Base-by-base conservation (phyloP, 2,113 vertebrate genomes). In the Meriones unguiculatus region DNA sequence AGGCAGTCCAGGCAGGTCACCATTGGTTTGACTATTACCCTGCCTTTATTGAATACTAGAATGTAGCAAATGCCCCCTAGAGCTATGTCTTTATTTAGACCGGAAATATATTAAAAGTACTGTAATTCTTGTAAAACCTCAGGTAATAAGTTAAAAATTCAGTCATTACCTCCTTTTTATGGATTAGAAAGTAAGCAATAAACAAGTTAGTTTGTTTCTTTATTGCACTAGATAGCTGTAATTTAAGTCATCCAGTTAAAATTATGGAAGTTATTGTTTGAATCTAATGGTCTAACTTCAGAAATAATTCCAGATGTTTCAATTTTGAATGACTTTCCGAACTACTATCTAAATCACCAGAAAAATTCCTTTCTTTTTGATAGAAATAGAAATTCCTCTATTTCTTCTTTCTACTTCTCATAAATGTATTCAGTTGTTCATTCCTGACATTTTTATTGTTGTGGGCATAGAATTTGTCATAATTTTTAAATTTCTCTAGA, bases 141-240 rank as follows among this genome's bases (percentile, higher is more conserved):
- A 93, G 20, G 46, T 38, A 89, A 18, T 35, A 81, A 93, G 64
- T 65, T 62, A 41, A 65, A 64, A 85, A 64, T 15, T 86, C 7
- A 93, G 38, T 57, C 78, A 64, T 76, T 85, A 24, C 52, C 65
- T 64, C n/a, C 50, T 67, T 41, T 91, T 89, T 89, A 88, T 70
- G 32, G 0, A 81, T 85, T 75, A 93, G 28, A 91, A 57, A 72
- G 41, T 81, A 85, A 89, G 20, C 15, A 18, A 65, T 67, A 28
- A 65, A 95, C 82, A 95, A 24, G 41, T 4, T 62, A 1, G 41
- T 52, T 41, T 35, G 52, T 73, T 41, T 35, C 22, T 57, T 1
- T 41, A 7, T 57, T 89, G 3, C 72, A 65, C 38, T 59, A 46
- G 35, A 46, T 1, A 90, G 59, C 35, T 50, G 35, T 50, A 86